Evolutionary conservation across 2,113 vertebrate species (phyloP).

Genomic region (Psilopsiagon aurifrons): DNA sequence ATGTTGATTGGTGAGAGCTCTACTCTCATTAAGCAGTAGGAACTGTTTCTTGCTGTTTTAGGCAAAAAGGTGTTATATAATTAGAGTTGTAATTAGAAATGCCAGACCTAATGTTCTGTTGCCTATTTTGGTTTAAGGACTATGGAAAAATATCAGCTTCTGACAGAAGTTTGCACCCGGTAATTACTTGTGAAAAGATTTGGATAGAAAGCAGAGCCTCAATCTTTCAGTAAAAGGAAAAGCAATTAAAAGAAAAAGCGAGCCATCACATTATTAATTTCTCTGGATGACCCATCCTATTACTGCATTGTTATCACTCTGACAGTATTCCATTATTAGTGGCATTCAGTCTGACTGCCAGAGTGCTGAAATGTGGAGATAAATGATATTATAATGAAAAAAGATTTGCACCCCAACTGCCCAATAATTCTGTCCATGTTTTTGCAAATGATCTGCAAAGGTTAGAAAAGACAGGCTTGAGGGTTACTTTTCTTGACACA

Average conservation of each 20-base stretch:
- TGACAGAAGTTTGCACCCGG: conserved; percentile 41
- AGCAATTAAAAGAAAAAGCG: conserved; percentile 30
- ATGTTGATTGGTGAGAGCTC: conserved; percentile 30
- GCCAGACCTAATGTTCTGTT: conserved; percentile 67
- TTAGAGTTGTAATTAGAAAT: conserved; percentile 73
- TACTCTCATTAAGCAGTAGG: conserved; percentile 67
- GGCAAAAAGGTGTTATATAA: conserved; percentile 59
- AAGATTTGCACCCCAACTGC: neutral
- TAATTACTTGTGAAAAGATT: conserved; percentile 53
- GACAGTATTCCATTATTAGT: neutral
- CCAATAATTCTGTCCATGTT: neutral
- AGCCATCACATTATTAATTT: neutral
- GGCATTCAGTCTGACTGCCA: neutral
- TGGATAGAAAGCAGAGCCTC: conserved; percentile 26
- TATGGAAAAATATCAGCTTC: conserved; percentile 43
- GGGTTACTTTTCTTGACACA: neutral
- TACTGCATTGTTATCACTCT: neutral
- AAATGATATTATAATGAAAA: neutral
- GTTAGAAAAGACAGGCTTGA: neutral
- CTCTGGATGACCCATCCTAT: neutral
- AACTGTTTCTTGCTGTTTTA: conserved; percentile 58
- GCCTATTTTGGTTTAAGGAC: conserved; percentile 41
- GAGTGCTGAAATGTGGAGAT: neutral
- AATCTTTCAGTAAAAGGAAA: conserved; percentile 44
- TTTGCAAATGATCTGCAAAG: neutral